phyloP scores from a whole-genome alignment of 1,140 invertebrate genomes.

The Papilio dardanus region DNA sequence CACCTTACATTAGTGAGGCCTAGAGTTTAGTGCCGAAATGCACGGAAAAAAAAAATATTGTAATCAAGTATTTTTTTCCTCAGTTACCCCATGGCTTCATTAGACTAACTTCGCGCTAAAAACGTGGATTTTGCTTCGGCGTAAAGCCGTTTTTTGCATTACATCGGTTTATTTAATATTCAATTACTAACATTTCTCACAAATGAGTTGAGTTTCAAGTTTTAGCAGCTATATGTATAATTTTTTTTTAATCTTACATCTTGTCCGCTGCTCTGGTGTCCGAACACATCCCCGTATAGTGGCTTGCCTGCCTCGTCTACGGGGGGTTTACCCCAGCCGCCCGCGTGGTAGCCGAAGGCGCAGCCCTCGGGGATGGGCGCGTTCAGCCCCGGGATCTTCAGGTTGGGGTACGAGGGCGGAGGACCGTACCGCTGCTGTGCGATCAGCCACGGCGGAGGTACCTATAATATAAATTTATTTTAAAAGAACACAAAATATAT shows the following conservation, averaged over 20 bases:
- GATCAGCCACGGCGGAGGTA: conserved; percentile 99
- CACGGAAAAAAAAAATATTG: too few species aligned
- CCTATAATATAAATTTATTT: conserved; percentile 56
- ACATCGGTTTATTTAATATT: too few species aligned
- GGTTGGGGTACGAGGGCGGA: conserved; percentile 99
- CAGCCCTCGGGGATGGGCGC: conserved; percentile 97
- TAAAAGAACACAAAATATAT: not conserved
- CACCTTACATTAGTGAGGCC: too few species aligned
- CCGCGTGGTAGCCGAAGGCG: conserved; percentile 99
- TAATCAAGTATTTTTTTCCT: too few species aligned
- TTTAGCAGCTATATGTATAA: not conserved
- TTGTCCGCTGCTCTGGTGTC: conserved; percentile 85
- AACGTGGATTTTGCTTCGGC: too few species aligned
- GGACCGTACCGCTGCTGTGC: conserved; percentile 99
- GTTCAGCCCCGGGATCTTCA: conserved; percentile 97
- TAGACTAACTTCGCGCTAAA: too few species aligned
- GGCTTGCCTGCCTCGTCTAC: conserved; percentile 99
- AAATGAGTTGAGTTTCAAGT: too few species aligned
- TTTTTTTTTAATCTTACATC: conserved; percentile 86
- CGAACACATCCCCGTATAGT: conserved; percentile 99
- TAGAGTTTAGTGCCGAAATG: too few species aligned
- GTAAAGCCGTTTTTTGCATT: too few species aligned
- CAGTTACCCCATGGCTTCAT: too few species aligned
- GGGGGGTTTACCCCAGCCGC: conserved; percentile 99
- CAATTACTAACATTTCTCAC: too few species aligned